Percentiles rank a stretch among this genome's conserved stretches.
Evolutionary conservation across 1,140 invertebrate species (phyloP).

Genomic region (Hydropsyche tenuis): DNA sequence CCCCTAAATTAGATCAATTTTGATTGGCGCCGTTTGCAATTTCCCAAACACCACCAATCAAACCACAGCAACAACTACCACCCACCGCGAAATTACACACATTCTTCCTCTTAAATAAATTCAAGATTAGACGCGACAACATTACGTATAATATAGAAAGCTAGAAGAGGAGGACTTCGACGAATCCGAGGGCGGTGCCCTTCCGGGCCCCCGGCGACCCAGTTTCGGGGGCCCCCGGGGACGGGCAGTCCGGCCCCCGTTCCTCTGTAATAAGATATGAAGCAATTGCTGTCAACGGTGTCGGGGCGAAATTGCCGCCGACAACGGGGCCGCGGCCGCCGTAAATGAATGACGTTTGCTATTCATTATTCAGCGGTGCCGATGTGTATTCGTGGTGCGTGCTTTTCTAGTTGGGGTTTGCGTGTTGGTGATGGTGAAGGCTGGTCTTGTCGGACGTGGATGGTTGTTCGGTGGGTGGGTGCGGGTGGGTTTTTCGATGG

Average conservation of each 20-base stretch:
- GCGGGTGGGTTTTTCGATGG: too few species aligned
- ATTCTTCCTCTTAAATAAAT: constrained; percentile 10
- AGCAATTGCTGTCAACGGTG: constrained; percentile 25
- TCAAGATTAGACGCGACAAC: constrained; percentile 27
- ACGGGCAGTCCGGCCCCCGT: background rate
- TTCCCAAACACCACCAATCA: too few species aligned
- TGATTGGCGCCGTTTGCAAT: too few species aligned
- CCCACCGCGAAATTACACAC: constrained; percentile 1
- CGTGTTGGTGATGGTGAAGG: too few species aligned
- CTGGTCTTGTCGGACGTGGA: too few species aligned
- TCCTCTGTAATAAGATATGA: constrained; percentile 26
- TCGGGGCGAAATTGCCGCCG: constrained; percentile 12
- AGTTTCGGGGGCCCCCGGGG: background rate
- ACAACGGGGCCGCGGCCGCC: background rate
- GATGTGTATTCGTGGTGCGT: too few species aligned
- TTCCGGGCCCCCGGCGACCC: background rate
- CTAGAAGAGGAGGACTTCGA: background rate
- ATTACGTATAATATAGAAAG: constrained; percentile 21
- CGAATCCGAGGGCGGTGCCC: background rate
- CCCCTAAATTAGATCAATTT: too few species aligned
- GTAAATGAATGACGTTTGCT: constrained; percentile 14
- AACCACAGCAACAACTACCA: too few species aligned
- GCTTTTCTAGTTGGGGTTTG: too few species aligned
- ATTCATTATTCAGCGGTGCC: background rate
- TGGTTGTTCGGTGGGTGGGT: too few species aligned